Percentiles rank a stretch among this genome's conserved stretches.
These are phyloP conservation scores for Anas flavirostris DNA, from an alignment of 2,797 vertebrate genomes.

Conservation along the genomic window DNA sequence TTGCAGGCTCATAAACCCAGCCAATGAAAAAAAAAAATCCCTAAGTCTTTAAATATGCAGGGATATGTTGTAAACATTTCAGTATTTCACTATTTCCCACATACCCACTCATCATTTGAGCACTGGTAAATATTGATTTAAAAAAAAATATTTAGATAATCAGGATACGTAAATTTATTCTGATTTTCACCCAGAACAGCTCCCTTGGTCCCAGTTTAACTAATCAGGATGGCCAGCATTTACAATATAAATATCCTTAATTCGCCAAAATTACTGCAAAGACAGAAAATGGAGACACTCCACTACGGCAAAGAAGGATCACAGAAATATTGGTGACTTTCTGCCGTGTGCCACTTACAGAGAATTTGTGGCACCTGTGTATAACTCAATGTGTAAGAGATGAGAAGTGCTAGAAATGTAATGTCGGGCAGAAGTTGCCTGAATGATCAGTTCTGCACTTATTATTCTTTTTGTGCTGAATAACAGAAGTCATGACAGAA, in stretches of 20 bases:
- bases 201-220: not conserved
- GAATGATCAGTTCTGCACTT: not conserved
- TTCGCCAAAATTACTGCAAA: not conserved
- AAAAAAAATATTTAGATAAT: not conserved
- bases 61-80: not conserved
- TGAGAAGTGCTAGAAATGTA: not conserved
- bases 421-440: not conserved
- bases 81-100: not conserved
- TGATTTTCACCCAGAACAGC: not conserved
- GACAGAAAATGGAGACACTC: not conserved
- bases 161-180: not conserved
- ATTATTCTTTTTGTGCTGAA: not conserved
- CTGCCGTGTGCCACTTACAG: fast-evolving
- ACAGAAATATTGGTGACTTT: not conserved
- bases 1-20: not conserved
- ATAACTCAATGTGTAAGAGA: not conserved
- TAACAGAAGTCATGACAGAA: not conserved
- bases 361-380: not conserved
- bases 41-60: not conserved
- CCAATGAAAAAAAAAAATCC: not conserved
- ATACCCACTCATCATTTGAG: not conserved
- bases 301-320: not conserved
- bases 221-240: not conserved
- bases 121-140: not conserved
- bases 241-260: not conserved